Conservation (phyloP, 1,140 invertebrate species). For the Forficula auricularia region DNA sequence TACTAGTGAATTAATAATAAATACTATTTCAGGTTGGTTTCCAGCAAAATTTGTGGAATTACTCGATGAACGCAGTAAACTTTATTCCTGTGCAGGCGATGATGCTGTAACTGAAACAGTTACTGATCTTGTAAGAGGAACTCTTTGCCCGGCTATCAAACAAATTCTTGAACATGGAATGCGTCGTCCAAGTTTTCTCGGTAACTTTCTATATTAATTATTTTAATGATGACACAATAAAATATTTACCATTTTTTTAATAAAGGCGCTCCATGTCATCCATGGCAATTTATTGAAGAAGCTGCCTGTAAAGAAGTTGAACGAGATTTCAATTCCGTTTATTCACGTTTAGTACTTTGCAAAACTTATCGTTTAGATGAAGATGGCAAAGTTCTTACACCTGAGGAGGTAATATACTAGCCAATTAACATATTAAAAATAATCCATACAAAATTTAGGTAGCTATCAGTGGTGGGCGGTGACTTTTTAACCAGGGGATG, state of each 20-base stretch:
- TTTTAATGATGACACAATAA: not conserved
- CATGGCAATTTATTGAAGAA: constrained; percentile 98
- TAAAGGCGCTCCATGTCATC: constrained; percentile 79
- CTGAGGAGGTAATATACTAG: constrained; percentile 88
- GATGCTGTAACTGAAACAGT: constrained; percentile 91
- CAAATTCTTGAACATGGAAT: constrained; percentile 92
- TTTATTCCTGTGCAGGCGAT: constrained; percentile 91
- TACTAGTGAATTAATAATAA: too few species aligned
- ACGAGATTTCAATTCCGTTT: constrained; percentile 94
- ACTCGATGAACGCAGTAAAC: constrained; percentile 89
- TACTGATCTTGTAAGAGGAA: constrained; percentile 88
- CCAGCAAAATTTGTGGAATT: constrained; percentile 96
- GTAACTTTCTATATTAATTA: constrained; percentile 16
- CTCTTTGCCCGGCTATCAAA: constrained; percentile 83
- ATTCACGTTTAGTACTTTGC: constrained; percentile 88
- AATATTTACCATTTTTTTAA: not conserved
- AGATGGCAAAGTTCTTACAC: constrained; percentile 95
- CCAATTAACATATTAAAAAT: constrained; percentile 16
- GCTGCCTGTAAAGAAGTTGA: constrained; percentile 89
- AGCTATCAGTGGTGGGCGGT: too few species aligned
- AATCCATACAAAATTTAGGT: too few species aligned
- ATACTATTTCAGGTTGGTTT: constrained; percentile 85
- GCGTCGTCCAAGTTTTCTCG: constrained; percentile 63
- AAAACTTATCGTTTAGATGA: constrained; percentile 97
- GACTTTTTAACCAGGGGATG: too few species aligned